Evolutionary conservation across 1,140 invertebrate genomes (phyloP).

Genomic region (Trachymyrmex cornetzi): DNA sequence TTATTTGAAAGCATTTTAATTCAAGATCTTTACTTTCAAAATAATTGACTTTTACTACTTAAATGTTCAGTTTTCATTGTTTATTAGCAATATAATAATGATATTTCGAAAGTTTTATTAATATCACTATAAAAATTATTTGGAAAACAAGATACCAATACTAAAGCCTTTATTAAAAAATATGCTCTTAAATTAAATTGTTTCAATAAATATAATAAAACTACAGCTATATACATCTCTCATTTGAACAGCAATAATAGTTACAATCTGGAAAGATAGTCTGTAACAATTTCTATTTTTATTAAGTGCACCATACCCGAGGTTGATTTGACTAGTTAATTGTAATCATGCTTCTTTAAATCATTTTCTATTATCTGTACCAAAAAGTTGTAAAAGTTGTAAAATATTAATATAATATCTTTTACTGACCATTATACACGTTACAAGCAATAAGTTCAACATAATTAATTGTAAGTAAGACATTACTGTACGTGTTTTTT

Average conservation of each 20-base stretch:
- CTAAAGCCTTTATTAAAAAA: background rate
- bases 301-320: constrained; percentile 30
- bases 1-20: background rate
- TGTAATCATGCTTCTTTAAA: constrained; percentile 12
- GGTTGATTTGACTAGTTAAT: constrained; percentile 36
- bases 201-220: constrained; percentile 20
- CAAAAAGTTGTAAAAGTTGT: constrained; percentile 10
- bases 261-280: background rate
- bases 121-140: constrained; percentile 2
- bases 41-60: background rate
- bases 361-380: background rate
- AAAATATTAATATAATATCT: constrained; percentile 27
- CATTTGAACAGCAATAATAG: constrained; percentile 15
- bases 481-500: background rate
- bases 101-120: background rate
- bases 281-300: constrained; percentile 16
- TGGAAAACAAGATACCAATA: background rate
- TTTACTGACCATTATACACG: background rate
- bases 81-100: constrained; percentile 13
- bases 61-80: background rate
- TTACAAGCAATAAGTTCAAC: constrained; percentile 4
- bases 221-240: background rate
- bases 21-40: background rate
- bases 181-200: background rate
- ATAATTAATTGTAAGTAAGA: constrained; percentile 37